phyloP scores from a whole-genome alignment of 2,113 vertebrate species.

The Chiloscyllium plagiosum region DNA sequence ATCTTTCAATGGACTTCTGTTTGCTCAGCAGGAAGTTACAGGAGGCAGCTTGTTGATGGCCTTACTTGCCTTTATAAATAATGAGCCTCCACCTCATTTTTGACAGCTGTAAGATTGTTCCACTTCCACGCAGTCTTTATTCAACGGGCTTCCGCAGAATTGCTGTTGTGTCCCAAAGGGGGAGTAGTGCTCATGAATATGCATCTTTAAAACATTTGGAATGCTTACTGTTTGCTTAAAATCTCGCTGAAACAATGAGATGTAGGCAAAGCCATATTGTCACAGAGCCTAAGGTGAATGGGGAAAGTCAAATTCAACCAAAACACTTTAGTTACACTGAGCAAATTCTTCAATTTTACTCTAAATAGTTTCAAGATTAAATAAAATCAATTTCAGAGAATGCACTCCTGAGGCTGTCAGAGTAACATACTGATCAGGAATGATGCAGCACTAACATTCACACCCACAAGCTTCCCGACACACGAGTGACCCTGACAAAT shows the following conservation, averaged over 20 bases:
- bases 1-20: background rate
- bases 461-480: background rate
- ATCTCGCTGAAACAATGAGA: background rate
- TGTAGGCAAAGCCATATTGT: background rate
- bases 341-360: background rate
- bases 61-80: background rate
- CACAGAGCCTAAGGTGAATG: background rate
- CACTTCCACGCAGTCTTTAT: background rate
- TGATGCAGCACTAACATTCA: background rate
- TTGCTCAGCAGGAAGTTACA: background rate
- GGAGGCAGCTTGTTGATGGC: background rate
- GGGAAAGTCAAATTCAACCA: background rate
- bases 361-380: conserved; percentile 23
- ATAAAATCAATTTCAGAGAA: background rate
- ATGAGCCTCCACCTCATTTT: background rate
- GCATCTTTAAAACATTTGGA: background rate
- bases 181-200: background rate
- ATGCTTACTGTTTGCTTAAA: background rate
- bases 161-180: background rate
- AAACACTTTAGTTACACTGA: background rate
- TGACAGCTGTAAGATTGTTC: background rate
- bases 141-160: background rate
- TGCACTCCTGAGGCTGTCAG: background rate
- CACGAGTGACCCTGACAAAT: background rate
- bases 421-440: background rate